phyloP scores from a whole-genome alignment of 2,797 vertebrate genomes.

The Crypturellus tataupa region DNA sequence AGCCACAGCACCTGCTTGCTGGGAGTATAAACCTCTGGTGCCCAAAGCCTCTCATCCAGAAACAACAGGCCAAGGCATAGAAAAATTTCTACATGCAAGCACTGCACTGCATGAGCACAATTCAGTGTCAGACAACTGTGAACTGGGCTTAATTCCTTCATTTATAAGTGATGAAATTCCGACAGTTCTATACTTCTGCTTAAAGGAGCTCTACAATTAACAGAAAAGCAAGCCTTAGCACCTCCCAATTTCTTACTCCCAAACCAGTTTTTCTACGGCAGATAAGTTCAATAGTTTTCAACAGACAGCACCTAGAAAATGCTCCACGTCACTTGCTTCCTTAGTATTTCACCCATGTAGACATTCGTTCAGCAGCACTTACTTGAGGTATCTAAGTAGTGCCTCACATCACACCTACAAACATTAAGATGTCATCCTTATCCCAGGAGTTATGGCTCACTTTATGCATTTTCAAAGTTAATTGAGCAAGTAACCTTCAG shows the following conservation, averaged over 20 bases:
- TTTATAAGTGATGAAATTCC: background rate
- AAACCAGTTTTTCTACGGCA: background rate
- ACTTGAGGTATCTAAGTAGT: background rate
- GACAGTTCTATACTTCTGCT: background rate
- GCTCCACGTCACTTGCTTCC: background rate
- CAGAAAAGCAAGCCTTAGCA: background rate
- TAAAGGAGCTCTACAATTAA: background rate
- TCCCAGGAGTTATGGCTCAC: background rate
- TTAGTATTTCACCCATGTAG: background rate
- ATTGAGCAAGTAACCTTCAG: background rate
- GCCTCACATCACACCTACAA: background rate
- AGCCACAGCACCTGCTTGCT: fast-evolving
- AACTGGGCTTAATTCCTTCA: background rate
- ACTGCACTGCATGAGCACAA: background rate
- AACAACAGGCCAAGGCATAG: background rate
- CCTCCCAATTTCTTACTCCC: background rate
- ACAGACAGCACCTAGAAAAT: background rate
- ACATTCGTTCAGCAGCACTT: background rate
- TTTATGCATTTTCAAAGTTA: background rate
- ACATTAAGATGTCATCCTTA: background rate
- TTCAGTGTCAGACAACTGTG: fast-evolving
- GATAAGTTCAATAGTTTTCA: background rate
- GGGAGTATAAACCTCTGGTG: background rate
- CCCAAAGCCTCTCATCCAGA: background rate
- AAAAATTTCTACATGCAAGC: background rate